These are phyloP conservation scores for Ypsolopha scabrella DNA, from an alignment of 2,888 invertebrate genomes.

Conservation along the genomic window DNA sequence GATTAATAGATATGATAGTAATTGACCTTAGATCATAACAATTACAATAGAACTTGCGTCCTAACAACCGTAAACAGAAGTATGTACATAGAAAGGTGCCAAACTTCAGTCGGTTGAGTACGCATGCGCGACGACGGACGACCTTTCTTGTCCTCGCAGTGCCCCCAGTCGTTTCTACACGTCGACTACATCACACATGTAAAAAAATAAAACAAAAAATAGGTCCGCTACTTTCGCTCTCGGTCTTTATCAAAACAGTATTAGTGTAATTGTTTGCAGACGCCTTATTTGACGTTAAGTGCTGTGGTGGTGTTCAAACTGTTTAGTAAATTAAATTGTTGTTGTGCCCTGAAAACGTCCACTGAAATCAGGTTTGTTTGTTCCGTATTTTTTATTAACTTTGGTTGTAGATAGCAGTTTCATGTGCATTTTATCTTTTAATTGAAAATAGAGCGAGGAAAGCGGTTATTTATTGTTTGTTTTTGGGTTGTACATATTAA, in stretches of 20 bases:
- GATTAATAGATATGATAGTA: too few relatives aligned
- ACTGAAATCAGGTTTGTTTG: conserved; percentile 25
- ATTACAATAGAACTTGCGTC: too few relatives aligned
- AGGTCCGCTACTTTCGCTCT: background rate
- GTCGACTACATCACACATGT: conserved; percentile 54
- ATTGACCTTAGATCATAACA: too few relatives aligned
- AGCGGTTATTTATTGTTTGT: background rate
- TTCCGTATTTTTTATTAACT: too few relatives aligned
- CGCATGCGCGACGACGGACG: conserved; percentile 55
- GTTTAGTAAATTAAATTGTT: conserved; percentile 11
- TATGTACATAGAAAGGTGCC: background rate
- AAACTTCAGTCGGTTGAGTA: conserved; percentile 11
- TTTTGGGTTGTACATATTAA: background rate
- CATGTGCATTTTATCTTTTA: conserved; percentile 3
- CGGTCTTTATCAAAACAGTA: too few relatives aligned
- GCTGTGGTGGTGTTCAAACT: too few relatives aligned
- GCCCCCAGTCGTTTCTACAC: conserved; percentile 42
- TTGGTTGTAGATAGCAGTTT: too few relatives aligned
- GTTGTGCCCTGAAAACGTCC: conserved; percentile 23
- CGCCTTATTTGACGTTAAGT: too few relatives aligned
- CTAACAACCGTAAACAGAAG: background rate
- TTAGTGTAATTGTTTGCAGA: too few relatives aligned
- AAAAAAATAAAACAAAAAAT: conserved; percentile 23
- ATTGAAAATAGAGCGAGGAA: background rate
- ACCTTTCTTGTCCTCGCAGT: conserved; percentile 58